Evolutionary conservation across 1,140 invertebrate genomes (phyloP).

Genomic region (Ericerus pela): DNA sequence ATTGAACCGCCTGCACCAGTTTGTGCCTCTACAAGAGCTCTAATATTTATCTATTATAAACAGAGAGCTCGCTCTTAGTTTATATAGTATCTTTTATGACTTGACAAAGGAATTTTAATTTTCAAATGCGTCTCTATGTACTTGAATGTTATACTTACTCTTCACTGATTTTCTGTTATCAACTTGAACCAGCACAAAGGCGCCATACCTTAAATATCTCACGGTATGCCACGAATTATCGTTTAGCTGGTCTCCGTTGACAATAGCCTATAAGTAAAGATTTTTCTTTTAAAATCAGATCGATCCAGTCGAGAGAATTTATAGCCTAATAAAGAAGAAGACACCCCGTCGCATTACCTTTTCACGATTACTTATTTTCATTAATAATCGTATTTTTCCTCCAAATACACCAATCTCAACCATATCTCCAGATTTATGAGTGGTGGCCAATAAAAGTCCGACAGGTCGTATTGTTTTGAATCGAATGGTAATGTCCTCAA

Average conservation of each 20-base stretch:
- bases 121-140: too few relatives aligned
- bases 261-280: conserved; percentile 47
- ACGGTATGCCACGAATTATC: conserved; percentile 92
- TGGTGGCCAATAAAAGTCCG: conserved; percentile 56
- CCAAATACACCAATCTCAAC: conserved; percentile 68
- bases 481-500: conserved; percentile 75
- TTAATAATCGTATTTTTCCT: conserved; percentile 59
- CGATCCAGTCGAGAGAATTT: not conserved
- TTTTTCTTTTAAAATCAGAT: not conserved
- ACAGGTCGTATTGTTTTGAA: conserved; percentile 68
- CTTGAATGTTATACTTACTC: too few relatives aligned
- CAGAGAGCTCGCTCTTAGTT: too few relatives aligned
- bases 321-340: not conserved
- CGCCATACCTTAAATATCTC: conserved; percentile 48
- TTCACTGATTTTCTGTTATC: not conserved
- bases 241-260: conserved; percentile 66
- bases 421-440: conserved; percentile 58
- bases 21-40: too few relatives aligned
- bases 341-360: conserved; percentile 42
- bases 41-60: too few relatives aligned
- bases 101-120: too few relatives aligned
- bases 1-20: too few relatives aligned
- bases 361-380: conserved; percentile 68
- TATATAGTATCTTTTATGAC: too few relatives aligned
- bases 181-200: not conserved